Evolutionary conservation across 2,113 vertebrate genomes (phyloP), one percentile per base, ranked within the genome.

Genomic region (Alces alces): DNA sequence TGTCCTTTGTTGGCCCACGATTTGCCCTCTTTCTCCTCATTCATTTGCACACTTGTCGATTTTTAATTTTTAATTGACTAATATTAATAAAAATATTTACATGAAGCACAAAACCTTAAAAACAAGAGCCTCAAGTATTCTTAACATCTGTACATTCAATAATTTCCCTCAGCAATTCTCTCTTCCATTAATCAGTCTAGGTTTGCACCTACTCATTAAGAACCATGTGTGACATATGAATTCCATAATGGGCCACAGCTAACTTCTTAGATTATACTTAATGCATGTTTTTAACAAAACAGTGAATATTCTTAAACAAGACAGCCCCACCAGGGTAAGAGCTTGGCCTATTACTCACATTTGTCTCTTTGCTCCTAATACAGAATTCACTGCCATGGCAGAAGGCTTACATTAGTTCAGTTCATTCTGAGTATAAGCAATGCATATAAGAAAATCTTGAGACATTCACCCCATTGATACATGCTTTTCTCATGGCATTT

Each of bases 381-480:
- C 2, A 3, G 43, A 25, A 50, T 55, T 60, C n/a, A 10, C 3
- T 60, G 28, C 21, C 61, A 13, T 0, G 16, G 47, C 1, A 11
- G 52, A 86, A 54, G 45, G 5, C 3, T 15, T 33, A 2, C 7
- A 4, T 25, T 23, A 23, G 8, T 23, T 28, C 5, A 2, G 8
- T 12, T 14, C 6, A 27, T 52, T 93, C 54, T 86, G 55, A 45
- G 13, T 6, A 23, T 4, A 73, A 55, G 45, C 27, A 43, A 64
- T 7, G 45, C 50, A 60, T 43, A 36, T 23, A 82, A 55, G 19
- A 73, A 70, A 60, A 55, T 21, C 12, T 1, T 8, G 21, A 79
- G 30, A 89, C 6, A 17, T 33, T 47, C 36, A 79, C 61, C 17
- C n/a, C 25, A n/a, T 47, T 14, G 30, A 16, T 6, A 14, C 36